phyloP scores from a whole-genome alignment of 2,113 vertebrate genomes.

The Cricetomys ansorgei region DNA sequence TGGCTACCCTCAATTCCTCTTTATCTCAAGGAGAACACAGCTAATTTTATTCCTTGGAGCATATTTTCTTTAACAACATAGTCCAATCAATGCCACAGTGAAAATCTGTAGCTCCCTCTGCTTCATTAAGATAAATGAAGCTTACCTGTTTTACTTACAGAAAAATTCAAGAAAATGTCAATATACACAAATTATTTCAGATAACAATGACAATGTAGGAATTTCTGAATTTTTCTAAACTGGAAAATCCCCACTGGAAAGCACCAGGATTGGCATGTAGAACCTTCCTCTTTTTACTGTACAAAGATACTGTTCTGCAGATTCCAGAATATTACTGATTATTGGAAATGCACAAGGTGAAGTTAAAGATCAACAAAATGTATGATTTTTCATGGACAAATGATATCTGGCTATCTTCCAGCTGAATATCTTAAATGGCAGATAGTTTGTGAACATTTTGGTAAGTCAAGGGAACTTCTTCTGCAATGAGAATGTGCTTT shows the following conservation, averaged over 20 bases:
- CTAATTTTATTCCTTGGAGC: neutral
- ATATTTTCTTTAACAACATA: neutral
- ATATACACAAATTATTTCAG: neutral
- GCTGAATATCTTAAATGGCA: neutral
- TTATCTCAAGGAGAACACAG: conserved; percentile 7
- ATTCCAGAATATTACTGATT: neutral
- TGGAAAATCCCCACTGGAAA: neutral
- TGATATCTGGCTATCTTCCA: neutral
- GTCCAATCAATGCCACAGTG: neutral
- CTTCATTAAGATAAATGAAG: neutral
- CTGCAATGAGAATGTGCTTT: neutral
- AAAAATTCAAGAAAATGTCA: neutral
- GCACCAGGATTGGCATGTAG: neutral
- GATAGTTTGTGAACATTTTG: conserved; percentile 16
- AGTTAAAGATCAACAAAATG: neutral
- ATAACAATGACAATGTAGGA: neutral
- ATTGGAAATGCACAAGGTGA: neutral
- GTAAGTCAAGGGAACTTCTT: neutral
- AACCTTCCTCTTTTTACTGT: neutral
- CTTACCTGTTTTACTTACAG: neutral
- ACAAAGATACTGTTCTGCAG: neutral
- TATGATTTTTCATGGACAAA: neutral
- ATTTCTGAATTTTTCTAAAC: neutral
- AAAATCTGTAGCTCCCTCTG: accelerated
- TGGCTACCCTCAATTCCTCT: neutral